These are phyloP conservation scores for Chionoecetes opilio DNA, from an alignment of 1,140 invertebrate genomes.

Conservation along the genomic window DNA sequence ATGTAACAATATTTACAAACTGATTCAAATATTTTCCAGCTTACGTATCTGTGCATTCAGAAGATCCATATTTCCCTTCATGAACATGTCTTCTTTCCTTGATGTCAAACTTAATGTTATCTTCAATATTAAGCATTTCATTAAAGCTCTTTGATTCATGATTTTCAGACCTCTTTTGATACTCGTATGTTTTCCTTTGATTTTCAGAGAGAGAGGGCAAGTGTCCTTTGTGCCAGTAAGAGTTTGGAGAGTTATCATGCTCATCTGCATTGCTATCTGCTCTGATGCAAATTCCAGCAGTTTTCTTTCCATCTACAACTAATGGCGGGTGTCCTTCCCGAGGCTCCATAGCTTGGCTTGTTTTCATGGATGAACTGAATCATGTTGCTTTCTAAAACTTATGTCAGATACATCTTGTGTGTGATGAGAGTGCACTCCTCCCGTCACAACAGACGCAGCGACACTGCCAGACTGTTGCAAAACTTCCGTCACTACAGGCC, in stretches of 20 bases:
- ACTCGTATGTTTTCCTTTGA: not conserved
- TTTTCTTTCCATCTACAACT: not conserved
- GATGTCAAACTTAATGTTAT: not conserved
- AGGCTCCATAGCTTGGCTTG: not conserved
- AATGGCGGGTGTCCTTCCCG: not conserved
- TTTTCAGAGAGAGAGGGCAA: not conserved
- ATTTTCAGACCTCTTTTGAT: not conserved
- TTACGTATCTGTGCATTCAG: not conserved
- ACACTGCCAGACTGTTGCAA: slow-evolving; percentile 32
- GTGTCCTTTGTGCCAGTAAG: not conserved
- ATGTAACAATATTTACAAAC: not conserved
- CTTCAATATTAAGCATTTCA: not conserved
- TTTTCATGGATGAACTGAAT: not conserved
- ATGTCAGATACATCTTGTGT: not conserved
- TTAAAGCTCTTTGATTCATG: not conserved
- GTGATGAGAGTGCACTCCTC: not conserved
- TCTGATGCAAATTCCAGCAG: not conserved
- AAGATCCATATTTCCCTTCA: not conserved
- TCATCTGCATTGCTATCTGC: not conserved
- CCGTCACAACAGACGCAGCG: slow-evolving; percentile 34
- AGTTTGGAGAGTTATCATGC: not conserved
- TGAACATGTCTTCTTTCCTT: slow-evolving; percentile 5
- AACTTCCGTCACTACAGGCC: not conserved
- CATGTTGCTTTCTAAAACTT: not conserved
- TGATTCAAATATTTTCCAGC: not conserved